Base-by-base conservation (phyloP, 2,797 vertebrate genomes). In the Lates japonicus region DNA sequence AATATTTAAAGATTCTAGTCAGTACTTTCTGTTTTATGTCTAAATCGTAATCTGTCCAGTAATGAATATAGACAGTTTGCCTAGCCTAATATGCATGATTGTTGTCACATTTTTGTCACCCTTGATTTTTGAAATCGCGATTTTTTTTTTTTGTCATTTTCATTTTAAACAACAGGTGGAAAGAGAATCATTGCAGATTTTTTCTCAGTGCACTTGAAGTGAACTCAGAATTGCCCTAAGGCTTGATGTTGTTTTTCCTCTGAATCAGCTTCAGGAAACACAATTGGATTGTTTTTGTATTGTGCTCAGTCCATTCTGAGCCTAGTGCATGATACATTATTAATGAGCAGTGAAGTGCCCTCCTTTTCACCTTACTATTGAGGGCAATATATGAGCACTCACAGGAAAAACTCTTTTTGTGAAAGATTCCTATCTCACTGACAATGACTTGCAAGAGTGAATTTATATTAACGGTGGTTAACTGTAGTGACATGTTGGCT, bases 201-300 rank as follows among this genome's bases (percentile, higher is more conserved):
- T 72, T 25, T 29, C 39, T 61, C 37, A 0, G 22, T 92, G 92
- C 87, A 91, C 91, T 93, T 84, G 22, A 76, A 71, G 63, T 93
- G 87, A 93, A 93, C 91, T 86, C 69, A 39, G 66, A 87, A 83
- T 86, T 7, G 74, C 87, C 82, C 25, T 5, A 37, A 73, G 85
- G 86, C 81, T 85, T 57, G 10, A 70, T 70, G 79, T 64, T 86
- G 69, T 87, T 92, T 90, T 91, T 83, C 74, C 74, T 87, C 64
- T 86, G 74, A 92, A 91, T 89, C 66, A 2, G 41, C 76, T 68
- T 87, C 87, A 84, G 78, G 19, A 87, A 81, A 84, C 75, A 90
- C 82, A 86, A 84, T 87, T 70, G 76, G 62, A 52, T 88, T 88
- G 51, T 88, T 81, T 86, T 69, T 61, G 39, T 68, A 9, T 37